Percentiles rank a stretch among this genome's conserved stretches.
phyloP scores from a whole-genome alignment of 1,140 invertebrate genomes.

The Drosophila nigromelanica region DNA sequence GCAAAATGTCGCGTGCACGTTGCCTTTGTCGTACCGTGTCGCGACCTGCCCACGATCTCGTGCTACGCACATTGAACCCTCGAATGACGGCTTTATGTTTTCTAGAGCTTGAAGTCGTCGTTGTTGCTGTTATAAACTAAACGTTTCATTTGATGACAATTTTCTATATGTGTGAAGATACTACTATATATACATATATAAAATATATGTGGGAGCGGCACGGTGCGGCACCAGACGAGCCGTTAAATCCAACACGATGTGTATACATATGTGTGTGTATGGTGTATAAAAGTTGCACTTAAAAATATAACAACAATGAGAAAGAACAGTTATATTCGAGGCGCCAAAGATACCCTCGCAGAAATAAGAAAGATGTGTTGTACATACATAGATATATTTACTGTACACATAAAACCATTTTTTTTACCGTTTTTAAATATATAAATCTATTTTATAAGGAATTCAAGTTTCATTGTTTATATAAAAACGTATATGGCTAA shows the following conservation, averaged over 20 bases:
- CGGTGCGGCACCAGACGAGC: not conserved
- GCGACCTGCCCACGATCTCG: conserved; percentile 35
- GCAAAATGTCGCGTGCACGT: conserved; percentile 39
- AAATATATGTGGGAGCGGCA: not conserved
- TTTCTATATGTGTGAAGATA: conserved; percentile 11
- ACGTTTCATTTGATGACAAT: conserved; percentile 42
- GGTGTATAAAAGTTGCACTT: conserved; percentile 14
- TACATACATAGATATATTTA: too few relatives aligned
- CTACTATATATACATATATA: not conserved
- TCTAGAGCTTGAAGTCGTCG: conserved; percentile 65
- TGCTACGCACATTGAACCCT: conserved; percentile 52
- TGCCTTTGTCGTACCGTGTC: conserved; percentile 25
- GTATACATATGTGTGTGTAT: not conserved
- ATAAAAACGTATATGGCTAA: too few relatives aligned
- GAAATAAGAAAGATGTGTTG: too few relatives aligned
- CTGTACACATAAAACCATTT: too few relatives aligned
- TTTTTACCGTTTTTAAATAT: too few relatives aligned
- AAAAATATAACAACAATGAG: conserved; percentile 12
- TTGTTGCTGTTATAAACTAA: conserved; percentile 18
- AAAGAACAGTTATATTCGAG: too few relatives aligned
- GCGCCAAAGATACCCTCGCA: too few relatives aligned
- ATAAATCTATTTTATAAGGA: too few relatives aligned
- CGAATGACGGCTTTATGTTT: conserved; percentile 55
- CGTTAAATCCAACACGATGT: not conserved
- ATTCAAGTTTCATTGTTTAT: too few relatives aligned